Evolutionary conservation across 2,888 invertebrate species (phyloP).

Genomic region (Odontocerum albicorne): DNA sequence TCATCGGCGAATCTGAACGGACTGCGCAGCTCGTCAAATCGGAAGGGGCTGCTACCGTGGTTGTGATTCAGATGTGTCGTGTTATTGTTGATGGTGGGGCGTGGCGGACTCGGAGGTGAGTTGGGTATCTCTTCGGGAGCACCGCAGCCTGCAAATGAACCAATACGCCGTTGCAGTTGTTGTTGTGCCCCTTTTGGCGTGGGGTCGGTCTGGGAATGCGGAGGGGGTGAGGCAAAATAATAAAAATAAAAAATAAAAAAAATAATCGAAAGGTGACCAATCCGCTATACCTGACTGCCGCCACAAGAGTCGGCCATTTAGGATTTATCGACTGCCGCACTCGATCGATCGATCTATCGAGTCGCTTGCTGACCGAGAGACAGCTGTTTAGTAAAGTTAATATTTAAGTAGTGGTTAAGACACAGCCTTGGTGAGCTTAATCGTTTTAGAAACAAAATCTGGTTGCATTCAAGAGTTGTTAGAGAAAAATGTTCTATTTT

Average conservation of each 20-base stretch:
- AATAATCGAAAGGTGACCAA: conserved; percentile 28
- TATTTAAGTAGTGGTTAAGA: too few relatives aligned
- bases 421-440: too few relatives aligned
- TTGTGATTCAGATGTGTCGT: conserved; percentile 59
- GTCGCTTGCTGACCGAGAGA: too few relatives aligned
- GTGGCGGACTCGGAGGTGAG: conserved; percentile 50
- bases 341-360: too few relatives aligned
- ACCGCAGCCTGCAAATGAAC: conserved; percentile 50
- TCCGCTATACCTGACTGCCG: conserved; percentile 27
- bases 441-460: too few relatives aligned
- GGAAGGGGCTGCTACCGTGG: conserved; percentile 65
- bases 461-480: too few relatives aligned
- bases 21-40: conserved; percentile 79
- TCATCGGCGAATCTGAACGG: conserved; percentile 85
- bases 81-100: conserved; percentile 57
- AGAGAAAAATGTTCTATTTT: too few relatives aligned
- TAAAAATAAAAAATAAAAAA: conserved; percentile 20
- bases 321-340: too few relatives aligned
- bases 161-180: conserved; percentile 22
- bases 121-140: conserved; percentile 41
- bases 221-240: conserved; percentile 17
- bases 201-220: conserved; percentile 8
- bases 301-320: conserved; percentile 21
- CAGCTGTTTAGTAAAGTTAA: too few relatives aligned
- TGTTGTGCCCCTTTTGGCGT: conserved; percentile 8